phyloP scores from a whole-genome alignment of 2,888 invertebrate genomes.

The Sphaerophoria rueppellii region DNA sequence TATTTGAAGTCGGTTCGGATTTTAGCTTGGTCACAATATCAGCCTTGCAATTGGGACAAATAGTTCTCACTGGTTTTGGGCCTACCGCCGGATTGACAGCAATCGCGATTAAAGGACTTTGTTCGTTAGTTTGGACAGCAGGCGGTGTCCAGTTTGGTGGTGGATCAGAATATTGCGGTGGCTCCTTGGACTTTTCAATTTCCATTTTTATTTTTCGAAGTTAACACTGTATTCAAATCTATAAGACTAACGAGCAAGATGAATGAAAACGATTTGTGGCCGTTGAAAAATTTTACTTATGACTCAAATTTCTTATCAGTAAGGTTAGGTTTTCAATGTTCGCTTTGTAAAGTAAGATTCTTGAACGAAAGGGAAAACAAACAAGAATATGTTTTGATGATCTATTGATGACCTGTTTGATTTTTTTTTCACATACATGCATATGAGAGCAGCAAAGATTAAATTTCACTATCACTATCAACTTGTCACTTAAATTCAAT shows the following conservation, averaged over 20 bases:
- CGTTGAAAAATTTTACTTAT: neutral
- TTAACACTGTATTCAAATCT: neutral
- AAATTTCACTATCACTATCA: too few species aligned
- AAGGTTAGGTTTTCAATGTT: slow-evolving; percentile 29
- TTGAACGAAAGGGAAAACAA: neutral
- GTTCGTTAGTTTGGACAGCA: neutral
- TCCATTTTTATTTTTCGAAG: slow-evolving; percentile 18
- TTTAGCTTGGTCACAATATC: slow-evolving; percentile 61
- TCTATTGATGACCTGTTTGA: neutral
- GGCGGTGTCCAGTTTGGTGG: slow-evolving; percentile 45
- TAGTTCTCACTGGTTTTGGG: slow-evolving; percentile 78
- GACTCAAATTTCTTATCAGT: slow-evolving; percentile 76
- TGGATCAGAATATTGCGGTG: slow-evolving; percentile 33
- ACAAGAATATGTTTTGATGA: neutral
- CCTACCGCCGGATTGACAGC: slow-evolving; percentile 76
- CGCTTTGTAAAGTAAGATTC: neutral
- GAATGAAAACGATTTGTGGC: neutral
- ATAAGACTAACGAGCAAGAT: neutral
- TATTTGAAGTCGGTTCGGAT: slow-evolving; percentile 57
- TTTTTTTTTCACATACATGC: slow-evolving; percentile 63
- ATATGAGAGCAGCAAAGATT: slow-evolving; percentile 74
- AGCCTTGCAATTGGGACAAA: slow-evolving; percentile 82
- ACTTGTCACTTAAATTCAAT: too few species aligned
- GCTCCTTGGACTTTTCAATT: slow-evolving; percentile 35
- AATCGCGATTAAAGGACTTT: neutral